Evolutionary conservation across 1,140 invertebrate genomes (phyloP).

Genomic region (Caenorhabditis tropicalis): DNA sequence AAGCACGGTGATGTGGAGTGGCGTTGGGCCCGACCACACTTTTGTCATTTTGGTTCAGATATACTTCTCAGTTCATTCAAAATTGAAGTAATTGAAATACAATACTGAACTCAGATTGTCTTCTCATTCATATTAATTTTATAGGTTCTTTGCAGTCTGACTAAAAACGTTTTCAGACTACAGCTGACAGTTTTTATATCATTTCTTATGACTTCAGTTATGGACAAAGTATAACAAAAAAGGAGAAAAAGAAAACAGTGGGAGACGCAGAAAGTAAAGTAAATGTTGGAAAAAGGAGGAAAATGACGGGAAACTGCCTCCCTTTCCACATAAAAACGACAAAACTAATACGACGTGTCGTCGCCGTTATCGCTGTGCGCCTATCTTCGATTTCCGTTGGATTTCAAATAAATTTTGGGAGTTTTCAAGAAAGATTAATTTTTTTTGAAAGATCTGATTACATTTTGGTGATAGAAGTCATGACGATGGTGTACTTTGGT

Average conservation of each 20-base stretch:
- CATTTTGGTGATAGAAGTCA: neutral
- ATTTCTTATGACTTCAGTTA: neutral
- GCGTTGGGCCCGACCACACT: neutral
- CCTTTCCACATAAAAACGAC: neutral
- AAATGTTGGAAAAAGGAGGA: neutral
- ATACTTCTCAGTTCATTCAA: neutral
- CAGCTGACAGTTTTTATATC: neutral
- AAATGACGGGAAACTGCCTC: neutral
- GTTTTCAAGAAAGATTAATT: neutral
- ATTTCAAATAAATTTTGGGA: neutral
- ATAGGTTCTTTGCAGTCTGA: no score
- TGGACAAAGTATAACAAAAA: neutral
- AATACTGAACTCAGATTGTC: no score
- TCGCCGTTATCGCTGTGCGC: conserved; percentile 11
- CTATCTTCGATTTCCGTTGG: neutral
- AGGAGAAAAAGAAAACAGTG: neutral
- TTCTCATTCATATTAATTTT: no score
- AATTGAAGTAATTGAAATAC: no score
- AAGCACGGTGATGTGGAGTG: neutral
- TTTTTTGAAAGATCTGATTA: neutral
- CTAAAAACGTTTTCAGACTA: no score
- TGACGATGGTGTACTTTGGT: neutral
- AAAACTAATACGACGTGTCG: neutral
- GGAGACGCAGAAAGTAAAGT: conserved; percentile 15
- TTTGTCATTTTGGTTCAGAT: neutral